Conservation (phyloP, 2,797 vertebrate genomes). For the Tangara arthus region DNA sequence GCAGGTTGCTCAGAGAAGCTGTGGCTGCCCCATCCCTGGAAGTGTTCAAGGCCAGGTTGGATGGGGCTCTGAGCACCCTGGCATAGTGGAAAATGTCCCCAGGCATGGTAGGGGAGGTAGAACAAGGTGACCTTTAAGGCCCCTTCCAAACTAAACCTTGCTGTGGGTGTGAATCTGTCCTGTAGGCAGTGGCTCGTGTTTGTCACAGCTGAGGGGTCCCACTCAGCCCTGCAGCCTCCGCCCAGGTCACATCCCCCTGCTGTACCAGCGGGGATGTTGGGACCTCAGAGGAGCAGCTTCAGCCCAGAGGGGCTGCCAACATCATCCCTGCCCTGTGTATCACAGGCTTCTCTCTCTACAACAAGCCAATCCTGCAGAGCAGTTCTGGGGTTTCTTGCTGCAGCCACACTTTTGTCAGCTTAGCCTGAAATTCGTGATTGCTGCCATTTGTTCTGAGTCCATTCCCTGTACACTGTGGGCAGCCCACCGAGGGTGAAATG, state of each 20-base stretch:
- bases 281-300: background rate
- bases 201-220: background rate
- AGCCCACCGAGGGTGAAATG: background rate
- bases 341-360: background rate
- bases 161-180: background rate
- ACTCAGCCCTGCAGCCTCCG: background rate
- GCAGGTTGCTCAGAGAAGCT: background rate
- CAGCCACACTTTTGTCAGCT: accelerated
- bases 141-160: background rate
- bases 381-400: background rate
- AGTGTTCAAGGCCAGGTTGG: background rate
- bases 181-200: accelerated
- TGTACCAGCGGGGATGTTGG: accelerated
- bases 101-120: background rate
- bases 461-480: accelerated
- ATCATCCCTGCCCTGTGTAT: background rate
- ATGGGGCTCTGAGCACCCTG: background rate
- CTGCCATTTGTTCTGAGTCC: background rate
- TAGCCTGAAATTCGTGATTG: background rate
- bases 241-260: accelerated
- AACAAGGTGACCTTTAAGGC: background rate
- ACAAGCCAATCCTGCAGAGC: accelerated
- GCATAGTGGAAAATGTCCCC: accelerated
- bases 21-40: background rate
- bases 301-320: accelerated